These are phyloP conservation scores for Drosophila suzukii DNA, from an alignment of 1,140 invertebrate species.

Conservation along the genomic window DNA sequence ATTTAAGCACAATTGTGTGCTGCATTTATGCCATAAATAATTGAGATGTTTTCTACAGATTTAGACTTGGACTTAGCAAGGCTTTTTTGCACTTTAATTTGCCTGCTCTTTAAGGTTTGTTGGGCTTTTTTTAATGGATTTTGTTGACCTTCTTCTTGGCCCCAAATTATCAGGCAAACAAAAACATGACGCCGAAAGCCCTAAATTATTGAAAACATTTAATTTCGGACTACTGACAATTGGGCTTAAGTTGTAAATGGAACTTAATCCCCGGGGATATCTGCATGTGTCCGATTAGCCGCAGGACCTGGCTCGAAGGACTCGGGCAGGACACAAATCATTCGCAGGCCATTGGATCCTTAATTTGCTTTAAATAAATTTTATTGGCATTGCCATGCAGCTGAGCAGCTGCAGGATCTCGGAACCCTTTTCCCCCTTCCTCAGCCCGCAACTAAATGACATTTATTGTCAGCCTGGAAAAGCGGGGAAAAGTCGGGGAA, in stretches of 20 bases:
- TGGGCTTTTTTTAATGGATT: background rate
- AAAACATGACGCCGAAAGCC: constrained; percentile 17
- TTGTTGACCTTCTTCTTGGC: background rate
- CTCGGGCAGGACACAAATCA: constrained; percentile 44
- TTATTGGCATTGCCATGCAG: constrained; percentile 66
- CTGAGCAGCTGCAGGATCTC: constrained; percentile 39
- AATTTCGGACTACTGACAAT: constrained; percentile 16
- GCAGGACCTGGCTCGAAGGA: background rate
- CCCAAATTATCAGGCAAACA: background rate
- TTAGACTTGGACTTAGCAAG: background rate
- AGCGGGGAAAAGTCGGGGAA: background rate
- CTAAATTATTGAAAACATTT: constrained; percentile 37
- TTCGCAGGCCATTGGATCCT: constrained; percentile 61
- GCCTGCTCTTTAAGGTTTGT: background rate
- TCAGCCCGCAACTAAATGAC: constrained; percentile 66
- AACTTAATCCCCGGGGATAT: constrained; percentile 19
- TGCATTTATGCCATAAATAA: constrained; percentile 41
- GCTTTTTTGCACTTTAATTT: constrained; percentile 6
- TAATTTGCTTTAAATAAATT: constrained; percentile 79
- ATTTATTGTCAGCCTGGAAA: constrained; percentile 74
- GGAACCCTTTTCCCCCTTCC: background rate
- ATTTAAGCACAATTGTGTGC: background rate
- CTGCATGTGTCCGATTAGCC: constrained; percentile 31
- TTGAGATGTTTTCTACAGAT: constrained; percentile 9
- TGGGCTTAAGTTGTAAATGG: constrained; percentile 37